Base-by-base conservation (phyloP, 2,797 vertebrate genomes). In the Lithobates sylvaticus region DNA sequence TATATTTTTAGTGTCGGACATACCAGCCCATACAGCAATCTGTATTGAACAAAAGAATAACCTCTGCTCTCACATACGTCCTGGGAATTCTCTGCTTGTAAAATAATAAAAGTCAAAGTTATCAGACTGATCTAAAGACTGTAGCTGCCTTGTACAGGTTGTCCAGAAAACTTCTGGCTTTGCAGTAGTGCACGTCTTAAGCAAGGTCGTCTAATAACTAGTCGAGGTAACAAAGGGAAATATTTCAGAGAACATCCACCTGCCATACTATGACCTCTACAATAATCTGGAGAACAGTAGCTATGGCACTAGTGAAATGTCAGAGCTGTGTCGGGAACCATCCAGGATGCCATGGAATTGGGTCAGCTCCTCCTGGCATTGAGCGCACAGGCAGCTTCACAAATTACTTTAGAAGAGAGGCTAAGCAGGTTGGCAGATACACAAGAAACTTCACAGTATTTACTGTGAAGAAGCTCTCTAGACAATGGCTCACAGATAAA, bases 321-420 rank as follows among this genome's bases (percentile, higher is more conserved):
- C 72, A 72, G 58, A 75, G 81, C 36, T 29, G 26, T 18, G n/a
- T 83, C 64, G 65, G 73, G 42, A 42, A 54, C 65, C 71, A 76
- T 67, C 39, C 61, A 36, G 26, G 18, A 44, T 83, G 23, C 16
- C 70, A 76, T 47, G 65, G 50, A 85, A 79, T 9, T 85, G 36
- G 76, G 84, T 79, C 70, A 85, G 68, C 69, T 85, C 27, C 76
- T 79, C 83, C 50, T 71, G 75, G 34, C 67, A 84, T 27, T 16
- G 44, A 84, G 26, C 64, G 36, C 26, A 21, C 50, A 61, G 13
- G 68, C 67, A 70, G 67, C 76, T 70, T 44, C 61, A 77, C 70
- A 84, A 72, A 70, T 54, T 34, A 58, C 34, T 72, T 78, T 69
- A 64, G 32, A 26, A 67, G 67, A 84, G 34, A 36, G 26, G 54